A percentile compares a stretch with the other conserved stretches of the same genome.
Evolutionary conservation across 2,888 invertebrate genomes (phyloP).

Genomic region (Oxyteleia sp.): DNA sequence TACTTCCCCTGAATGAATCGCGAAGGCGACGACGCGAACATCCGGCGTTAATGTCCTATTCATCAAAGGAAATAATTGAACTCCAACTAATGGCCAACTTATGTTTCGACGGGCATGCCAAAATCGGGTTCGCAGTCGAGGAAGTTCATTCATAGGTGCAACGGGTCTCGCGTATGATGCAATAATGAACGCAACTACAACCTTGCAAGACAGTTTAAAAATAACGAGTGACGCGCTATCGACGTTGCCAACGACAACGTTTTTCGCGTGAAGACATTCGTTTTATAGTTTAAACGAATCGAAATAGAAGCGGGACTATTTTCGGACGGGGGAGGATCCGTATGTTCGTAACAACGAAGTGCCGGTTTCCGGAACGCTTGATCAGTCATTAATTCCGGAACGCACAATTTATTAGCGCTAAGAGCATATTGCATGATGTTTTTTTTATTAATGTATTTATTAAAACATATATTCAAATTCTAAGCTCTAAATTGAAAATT

Average conservation of each 20-base stretch:
- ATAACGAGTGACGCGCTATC: conserved; percentile 52
- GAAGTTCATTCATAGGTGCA: conserved; percentile 72
- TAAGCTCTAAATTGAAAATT: no score
- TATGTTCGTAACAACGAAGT: conserved; percentile 20
- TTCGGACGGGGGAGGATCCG: neutral
- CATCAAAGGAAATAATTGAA: conserved; percentile 56
- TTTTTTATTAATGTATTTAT: no score
- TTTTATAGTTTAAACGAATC: conserved; percentile 48
- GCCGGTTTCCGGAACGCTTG: neutral
- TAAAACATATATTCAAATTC: no score
- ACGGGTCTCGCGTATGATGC: conserved; percentile 45
- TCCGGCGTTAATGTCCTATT: conserved; percentile 36
- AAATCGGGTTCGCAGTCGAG: conserved; percentile 53
- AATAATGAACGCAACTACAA: conserved; percentile 33
- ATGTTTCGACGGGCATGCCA: conserved; percentile 41
- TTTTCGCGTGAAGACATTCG: conserved; percentile 52
- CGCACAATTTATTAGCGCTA: conserved; percentile 22
- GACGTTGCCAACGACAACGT: conserved; percentile 61
- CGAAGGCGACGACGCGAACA: conserved; percentile 2
- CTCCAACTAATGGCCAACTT: conserved; percentile 45
- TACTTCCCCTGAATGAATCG: neutral
- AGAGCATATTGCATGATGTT: neutral
- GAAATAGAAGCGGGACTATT: conserved; percentile 60
- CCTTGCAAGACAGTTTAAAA: conserved; percentile 54
- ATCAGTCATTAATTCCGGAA: conserved; percentile 33